These are phyloP conservation scores for Drosophila kepulauana DNA, from an alignment of 1,140 invertebrate genomes.

Conservation along the genomic window DNA sequence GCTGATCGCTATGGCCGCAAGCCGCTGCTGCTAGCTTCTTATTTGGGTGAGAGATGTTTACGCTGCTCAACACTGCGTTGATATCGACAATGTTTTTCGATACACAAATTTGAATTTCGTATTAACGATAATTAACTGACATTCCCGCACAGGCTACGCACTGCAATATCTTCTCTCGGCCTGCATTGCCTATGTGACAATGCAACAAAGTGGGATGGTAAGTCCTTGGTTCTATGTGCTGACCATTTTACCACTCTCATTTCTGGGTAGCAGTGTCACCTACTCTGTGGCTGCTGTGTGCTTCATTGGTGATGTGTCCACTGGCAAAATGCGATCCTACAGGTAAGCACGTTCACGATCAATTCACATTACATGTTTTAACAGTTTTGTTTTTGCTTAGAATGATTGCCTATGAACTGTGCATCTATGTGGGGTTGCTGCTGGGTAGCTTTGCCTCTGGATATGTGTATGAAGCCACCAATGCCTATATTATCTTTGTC, in stretches of 20 bases:
- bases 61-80: no score
- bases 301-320: slow-evolving; percentile 88
- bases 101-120: background rate
- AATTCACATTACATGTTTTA: background rate
- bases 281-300: slow-evolving; percentile 87
- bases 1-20: slow-evolving; percentile 90
- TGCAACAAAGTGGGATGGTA: slow-evolving; percentile 58
- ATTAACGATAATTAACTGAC: background rate
- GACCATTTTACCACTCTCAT: slow-evolving; percentile 86
- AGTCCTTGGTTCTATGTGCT: slow-evolving; percentile 88
- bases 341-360: slow-evolving; percentile 58
- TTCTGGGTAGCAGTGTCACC: slow-evolving; percentile 87
- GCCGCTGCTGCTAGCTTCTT: slow-evolving; percentile 87
- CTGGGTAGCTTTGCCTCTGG: slow-evolving; percentile 87
- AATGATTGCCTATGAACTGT: slow-evolving; percentile 87
- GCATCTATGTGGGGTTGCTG: slow-evolving; percentile 86
- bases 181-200: slow-evolving; percentile 78
- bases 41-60: slow-evolving; percentile 69
- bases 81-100: background rate
- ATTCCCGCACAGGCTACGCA: slow-evolving; percentile 53
- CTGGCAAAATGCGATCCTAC: slow-evolving; percentile 85
- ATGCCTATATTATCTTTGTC: slow-evolving; percentile 54
- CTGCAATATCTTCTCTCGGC: slow-evolving; percentile 70
- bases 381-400: slow-evolving; percentile 67
- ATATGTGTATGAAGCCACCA: slow-evolving; percentile 64